Evolutionary conservation across 1,140 invertebrate species (phyloP), one percentile per base, ranked within the genome.

Genomic region (Sycobia sp.): DNA sequence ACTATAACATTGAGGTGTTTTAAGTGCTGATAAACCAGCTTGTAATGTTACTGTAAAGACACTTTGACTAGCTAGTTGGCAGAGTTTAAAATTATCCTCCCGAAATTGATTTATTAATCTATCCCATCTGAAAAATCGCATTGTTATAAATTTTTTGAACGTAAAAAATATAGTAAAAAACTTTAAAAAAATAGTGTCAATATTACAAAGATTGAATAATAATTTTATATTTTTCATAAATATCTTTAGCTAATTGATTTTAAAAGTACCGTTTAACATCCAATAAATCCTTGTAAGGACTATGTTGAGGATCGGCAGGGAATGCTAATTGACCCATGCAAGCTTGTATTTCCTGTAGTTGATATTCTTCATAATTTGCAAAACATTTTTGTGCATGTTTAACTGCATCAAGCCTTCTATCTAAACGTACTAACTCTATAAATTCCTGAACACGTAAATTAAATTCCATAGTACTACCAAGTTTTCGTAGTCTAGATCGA

Each of bases 291-390:
- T 87, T 88, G 67, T 91, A 90, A 18, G 87, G 87, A 62, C 84
- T 84, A 16, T 88, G 78, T 87, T 89, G 87, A 66, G 93, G 93
- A 71, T 90, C 87, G 13, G 88, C 84, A 27, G 93, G 90, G 82
- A 96, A 98, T 7, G 95, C 96, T 39, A 99, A 83, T 56, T 98
- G 87, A 23, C 93, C 95, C 95, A 98, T 98, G 49, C 93, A 94
- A 73, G 91, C 91, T 73, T 96, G 93, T 53, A 98, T 91, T 68
- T 95, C 93, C 29, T 86, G 82, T 23, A 97, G 78, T 71, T 96
- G 94, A 16, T 92, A 92, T 49, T 95, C 90, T 73, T 96, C 93
- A 65, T 91, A 90, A 50, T 85, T 87, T 1, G 91, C 88, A 77
- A 98, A 96, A 82, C 95, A 90, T 79, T 96, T 97, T 65, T 95